These are phyloP conservation scores for Aurelia aurita complex sp. Pacific DNA, from an alignment of 30 jellyfish, hydroid and myxozoan species.

Conservation along the genomic window DNA sequence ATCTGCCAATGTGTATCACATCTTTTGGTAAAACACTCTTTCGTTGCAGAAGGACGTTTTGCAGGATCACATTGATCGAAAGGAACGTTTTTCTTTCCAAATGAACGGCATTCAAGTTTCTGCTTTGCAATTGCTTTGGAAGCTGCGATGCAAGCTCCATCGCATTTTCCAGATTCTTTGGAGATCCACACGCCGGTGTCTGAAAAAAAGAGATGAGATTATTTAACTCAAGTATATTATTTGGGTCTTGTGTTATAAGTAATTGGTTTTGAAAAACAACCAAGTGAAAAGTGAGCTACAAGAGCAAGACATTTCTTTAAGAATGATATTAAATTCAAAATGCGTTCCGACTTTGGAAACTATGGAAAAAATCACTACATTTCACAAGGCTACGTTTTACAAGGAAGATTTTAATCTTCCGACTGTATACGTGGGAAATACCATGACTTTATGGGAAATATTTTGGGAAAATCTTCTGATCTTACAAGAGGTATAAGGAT, in stretches of 20 bases:
- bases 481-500: no score
- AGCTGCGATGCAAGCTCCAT: conserved; percentile 48
- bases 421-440: no score
- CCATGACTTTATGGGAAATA: no score
- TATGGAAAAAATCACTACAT: no score
- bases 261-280: no score
- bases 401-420: no score
- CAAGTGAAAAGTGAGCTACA: no score
- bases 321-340: not conserved
- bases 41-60: conserved; percentile 41
- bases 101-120: conserved; percentile 49
- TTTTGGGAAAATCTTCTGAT: no score
- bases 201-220: conserved; percentile 6
- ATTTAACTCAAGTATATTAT: no score
- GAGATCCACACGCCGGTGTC: conserved; percentile 74
- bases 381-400: no score
- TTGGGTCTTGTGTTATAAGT: no score
- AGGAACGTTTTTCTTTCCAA: conserved; percentile 24
- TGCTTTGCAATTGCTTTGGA: conserved; percentile 28
- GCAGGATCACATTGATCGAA: conserved; percentile 48
- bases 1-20: conserved; percentile 62
- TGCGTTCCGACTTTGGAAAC: no score
- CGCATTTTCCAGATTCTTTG: conserved; percentile 38
- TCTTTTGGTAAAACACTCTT: conserved; percentile 56
- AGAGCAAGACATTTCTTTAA: not conserved